These are phyloP conservation scores for Lamellibrachia columna DNA, from an alignment of 2,888 invertebrate species.

Conservation along the genomic window DNA sequence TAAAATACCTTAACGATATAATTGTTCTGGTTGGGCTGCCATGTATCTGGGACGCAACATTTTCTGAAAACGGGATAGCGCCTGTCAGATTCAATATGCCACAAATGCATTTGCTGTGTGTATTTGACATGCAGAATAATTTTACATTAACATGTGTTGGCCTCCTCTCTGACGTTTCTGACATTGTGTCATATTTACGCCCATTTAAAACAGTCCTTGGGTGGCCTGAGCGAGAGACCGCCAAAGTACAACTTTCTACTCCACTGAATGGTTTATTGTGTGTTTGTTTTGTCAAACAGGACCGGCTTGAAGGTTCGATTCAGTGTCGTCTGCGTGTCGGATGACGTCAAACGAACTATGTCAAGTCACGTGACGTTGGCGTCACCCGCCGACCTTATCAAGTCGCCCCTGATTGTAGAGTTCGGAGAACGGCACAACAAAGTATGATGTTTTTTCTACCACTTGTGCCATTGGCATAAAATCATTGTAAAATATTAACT, in stretches of 20 bases:
- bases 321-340: neutral
- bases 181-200: neutral
- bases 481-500: neutral
- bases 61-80: too few relatives aligned
- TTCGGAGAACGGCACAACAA: neutral
- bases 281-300: neutral
- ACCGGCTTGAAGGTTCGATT: neutral
- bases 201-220: neutral
- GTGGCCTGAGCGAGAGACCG: neutral
- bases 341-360: slow-evolving; percentile 10
- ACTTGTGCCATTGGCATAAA: neutral
- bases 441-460: neutral
- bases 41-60: too few relatives aligned
- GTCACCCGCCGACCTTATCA: neutral
- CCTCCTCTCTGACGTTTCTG: neutral
- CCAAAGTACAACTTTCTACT: neutral
- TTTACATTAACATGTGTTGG: too few relatives aligned
- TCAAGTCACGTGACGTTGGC: neutral
- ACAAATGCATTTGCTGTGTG: too few relatives aligned
- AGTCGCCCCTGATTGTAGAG: neutral
- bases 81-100: too few relatives aligned
- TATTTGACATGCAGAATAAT: too few relatives aligned
- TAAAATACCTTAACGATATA: too few relatives aligned
- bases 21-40: too few relatives aligned
- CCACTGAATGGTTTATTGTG: neutral